Evolutionary conservation across 2,113 vertebrate genomes (phyloP).

Genomic region (Upupa epops): DNA sequence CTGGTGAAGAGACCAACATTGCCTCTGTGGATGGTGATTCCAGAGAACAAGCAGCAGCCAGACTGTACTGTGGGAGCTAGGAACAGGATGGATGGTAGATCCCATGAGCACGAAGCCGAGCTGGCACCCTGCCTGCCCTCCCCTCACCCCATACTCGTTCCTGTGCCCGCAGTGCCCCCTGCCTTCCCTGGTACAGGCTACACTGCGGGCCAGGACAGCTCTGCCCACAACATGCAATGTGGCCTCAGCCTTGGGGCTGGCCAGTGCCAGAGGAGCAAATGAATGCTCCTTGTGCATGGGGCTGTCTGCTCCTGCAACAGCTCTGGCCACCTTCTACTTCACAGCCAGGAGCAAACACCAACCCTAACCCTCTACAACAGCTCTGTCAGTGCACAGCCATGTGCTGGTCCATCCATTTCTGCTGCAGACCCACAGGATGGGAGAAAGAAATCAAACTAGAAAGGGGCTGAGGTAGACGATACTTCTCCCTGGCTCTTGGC

Average conservation of each 20-base stretch:
- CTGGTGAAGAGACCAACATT: not conserved
- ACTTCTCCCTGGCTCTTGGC: not conserved
- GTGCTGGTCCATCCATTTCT: accelerated
- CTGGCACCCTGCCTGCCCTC: not conserved
- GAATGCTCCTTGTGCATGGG: not conserved
- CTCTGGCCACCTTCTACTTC: not conserved
- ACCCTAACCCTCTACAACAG: not conserved
- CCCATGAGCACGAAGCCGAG: not conserved
- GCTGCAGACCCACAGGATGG: not conserved
- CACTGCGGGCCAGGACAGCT: accelerated
- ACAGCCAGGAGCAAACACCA: not conserved
- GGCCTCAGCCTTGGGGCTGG: not conserved
- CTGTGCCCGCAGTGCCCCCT: not conserved
- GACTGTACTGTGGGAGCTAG: not conserved
- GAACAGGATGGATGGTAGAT: not conserved
- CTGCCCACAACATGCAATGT: not conserved
- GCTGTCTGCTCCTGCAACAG: not conserved
- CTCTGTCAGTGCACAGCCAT: accelerated
- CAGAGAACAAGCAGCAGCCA: not conserved
- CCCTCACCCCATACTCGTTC: not conserved
- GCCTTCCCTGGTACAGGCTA: not conserved
- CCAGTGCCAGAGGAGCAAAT: not conserved
- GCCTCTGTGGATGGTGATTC: accelerated
- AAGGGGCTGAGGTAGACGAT: not conserved
- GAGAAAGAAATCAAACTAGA: not conserved